phyloP scores from a whole-genome alignment of 1,140 invertebrate genomes.

The Trichoplusia ni region DNA sequence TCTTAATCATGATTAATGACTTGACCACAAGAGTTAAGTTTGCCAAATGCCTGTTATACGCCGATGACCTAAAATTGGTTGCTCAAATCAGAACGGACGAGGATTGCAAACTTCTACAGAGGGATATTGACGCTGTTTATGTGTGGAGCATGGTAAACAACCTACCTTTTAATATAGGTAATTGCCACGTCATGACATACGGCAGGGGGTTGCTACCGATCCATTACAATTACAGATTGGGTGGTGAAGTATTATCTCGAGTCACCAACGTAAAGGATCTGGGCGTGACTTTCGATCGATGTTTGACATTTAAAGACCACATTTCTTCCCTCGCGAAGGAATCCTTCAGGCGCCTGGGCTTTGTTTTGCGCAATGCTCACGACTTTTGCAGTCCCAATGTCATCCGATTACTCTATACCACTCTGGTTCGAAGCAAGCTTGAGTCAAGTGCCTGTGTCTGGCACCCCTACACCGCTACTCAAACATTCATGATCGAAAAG shows the following conservation, averaged over 20 bases:
- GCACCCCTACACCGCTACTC: neutral
- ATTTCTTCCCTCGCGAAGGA: neutral
- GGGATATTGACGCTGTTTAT: neutral
- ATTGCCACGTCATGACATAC: neutral
- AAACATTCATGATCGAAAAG: neutral
- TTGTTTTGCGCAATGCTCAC: neutral
- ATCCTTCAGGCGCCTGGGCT: neutral
- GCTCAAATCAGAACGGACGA: neutral
- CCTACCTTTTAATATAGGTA: neutral
- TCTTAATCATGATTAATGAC: neutral
- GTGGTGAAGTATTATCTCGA: neutral
- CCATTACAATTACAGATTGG: neutral
- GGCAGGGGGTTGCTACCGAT: neutral
- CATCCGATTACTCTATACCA: too few species aligned
- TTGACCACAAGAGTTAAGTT: neutral
- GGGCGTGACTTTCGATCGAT: neutral
- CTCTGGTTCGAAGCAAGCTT: neutral
- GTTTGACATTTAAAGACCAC: neutral
- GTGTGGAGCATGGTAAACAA: neutral
- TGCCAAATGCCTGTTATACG: neutral
- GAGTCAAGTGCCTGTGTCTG: neutral
- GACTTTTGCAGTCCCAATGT: too few species aligned
- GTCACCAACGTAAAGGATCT: neutral
- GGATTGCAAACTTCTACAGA: neutral
- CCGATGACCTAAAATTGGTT: neutral